Evolutionary conservation across 2,888 invertebrate genomes (phyloP).

Genomic region (Trachelus troglodyta): DNA sequence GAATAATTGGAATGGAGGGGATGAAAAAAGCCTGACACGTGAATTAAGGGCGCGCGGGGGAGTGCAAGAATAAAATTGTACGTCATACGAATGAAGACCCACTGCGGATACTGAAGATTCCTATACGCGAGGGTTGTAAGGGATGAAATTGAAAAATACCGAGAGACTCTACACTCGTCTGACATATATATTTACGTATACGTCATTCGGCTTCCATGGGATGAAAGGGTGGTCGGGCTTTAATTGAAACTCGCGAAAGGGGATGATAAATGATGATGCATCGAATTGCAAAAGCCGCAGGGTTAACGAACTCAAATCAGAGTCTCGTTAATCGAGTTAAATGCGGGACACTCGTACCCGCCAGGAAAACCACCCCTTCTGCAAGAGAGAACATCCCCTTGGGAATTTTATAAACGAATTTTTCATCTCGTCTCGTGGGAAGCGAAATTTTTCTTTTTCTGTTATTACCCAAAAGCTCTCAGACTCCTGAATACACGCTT

Average conservation of each 20-base stretch:
- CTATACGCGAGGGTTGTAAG: background rate
- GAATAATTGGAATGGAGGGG: background rate
- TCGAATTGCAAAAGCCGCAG: conserved; percentile 24
- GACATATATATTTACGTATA: background rate
- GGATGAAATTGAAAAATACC: background rate
- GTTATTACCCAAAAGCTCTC: background rate
- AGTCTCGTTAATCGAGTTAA: conserved; percentile 4
- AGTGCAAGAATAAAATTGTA: background rate
- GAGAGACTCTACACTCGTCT: background rate
- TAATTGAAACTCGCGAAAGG: background rate
- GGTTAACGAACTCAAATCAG: conserved; percentile 32
- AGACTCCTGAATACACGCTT: background rate
- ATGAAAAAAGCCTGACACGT: background rate
- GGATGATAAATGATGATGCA: conserved; percentile 35
- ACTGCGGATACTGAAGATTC: background rate
- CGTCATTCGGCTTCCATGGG: background rate
- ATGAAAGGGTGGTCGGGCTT: background rate
- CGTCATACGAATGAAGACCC: background rate
- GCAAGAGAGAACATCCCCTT: background rate
- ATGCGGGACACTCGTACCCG: background rate
- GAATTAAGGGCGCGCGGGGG: background rate
- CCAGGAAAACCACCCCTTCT: background rate
- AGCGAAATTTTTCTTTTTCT: background rate
- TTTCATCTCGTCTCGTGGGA: background rate
- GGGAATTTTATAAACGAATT: background rate